These are phyloP conservation scores for Seriola rivoliana DNA, from an alignment of 2,113 vertebrate species.

Conservation along the genomic window DNA sequence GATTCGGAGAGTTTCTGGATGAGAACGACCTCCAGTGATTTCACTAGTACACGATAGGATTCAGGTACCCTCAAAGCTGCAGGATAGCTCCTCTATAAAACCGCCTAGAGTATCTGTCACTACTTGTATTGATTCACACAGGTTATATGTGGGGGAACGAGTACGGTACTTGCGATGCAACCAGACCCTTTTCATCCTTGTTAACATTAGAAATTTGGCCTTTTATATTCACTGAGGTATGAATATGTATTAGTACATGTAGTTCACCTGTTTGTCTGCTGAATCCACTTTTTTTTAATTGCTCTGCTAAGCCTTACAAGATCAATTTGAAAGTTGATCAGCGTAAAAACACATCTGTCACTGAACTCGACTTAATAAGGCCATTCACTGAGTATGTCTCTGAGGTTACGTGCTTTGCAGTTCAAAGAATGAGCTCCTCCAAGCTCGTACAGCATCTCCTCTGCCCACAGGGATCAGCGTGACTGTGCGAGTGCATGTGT, in stretches of 20 bases:
- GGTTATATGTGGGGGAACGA: neutral
- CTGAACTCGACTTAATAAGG: slow-evolving; percentile 16
- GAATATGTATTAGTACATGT: neutral
- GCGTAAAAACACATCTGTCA: neutral
- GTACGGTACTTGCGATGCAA: neutral
- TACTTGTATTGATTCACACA: slow-evolving; percentile 16
- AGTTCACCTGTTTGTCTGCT: neutral
- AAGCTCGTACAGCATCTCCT: slow-evolving; percentile 27
- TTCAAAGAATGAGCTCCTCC: slow-evolving; percentile 43
- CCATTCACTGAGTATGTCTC: neutral
- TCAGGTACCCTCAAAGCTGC: slow-evolving; percentile 90
- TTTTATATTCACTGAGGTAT: slow-evolving; percentile 34
- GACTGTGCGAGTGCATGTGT: slow-evolving; percentile 23
- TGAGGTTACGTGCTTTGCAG: slow-evolving; percentile 6
- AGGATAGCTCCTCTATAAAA: slow-evolving; percentile 75
- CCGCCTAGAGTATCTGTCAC: slow-evolving; percentile 8
- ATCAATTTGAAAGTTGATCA: slow-evolving; percentile 18
- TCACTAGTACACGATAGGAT: slow-evolving; percentile 79
- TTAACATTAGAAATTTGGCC: slow-evolving; percentile 14
- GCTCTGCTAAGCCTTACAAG: slow-evolving; percentile 3
- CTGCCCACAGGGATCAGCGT: slow-evolving; percentile 52
- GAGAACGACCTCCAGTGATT: slow-evolving; percentile 86
- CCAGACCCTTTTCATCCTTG: slow-evolving; percentile 1
- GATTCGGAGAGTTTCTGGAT: slow-evolving; percentile 73
- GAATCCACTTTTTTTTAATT: neutral